These are phyloP conservation scores for Smithornis capensis DNA, from an alignment of 2,113 vertebrate genomes.

Conservation along the genomic window DNA sequence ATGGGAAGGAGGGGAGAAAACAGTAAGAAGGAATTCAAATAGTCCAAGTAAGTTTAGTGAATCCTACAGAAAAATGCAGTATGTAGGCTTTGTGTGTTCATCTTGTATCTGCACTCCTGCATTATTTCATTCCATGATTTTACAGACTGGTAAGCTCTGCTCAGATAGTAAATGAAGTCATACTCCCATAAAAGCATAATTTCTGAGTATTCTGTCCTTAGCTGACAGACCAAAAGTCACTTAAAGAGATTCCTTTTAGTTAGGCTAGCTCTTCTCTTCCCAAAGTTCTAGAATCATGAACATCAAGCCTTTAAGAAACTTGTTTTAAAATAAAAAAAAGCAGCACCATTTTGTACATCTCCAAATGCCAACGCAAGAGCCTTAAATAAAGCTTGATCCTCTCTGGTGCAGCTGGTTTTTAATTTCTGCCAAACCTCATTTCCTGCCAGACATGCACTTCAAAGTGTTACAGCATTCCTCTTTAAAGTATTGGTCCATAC, in stretches of 20 bases:
- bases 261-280: neutral
- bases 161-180: neutral
- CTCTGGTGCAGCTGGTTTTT: slow-evolving; percentile 32
- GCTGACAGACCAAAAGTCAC: neutral
- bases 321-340: neutral
- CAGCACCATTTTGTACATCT: neutral
- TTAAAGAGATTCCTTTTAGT: neutral
- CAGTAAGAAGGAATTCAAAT: neutral
- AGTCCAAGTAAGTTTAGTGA: neutral
- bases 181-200: neutral
- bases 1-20: neutral
- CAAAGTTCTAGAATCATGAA: neutral
- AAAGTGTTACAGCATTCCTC: slow-evolving; percentile 50
- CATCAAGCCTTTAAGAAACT: neutral
- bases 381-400: slow-evolving; percentile 11
- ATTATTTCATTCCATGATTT: neutral
- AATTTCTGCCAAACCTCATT: slow-evolving; percentile 54
- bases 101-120: neutral
- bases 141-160: neutral
- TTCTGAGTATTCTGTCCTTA: neutral
- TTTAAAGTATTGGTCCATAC: neutral
- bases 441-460: slow-evolving; percentile 60
- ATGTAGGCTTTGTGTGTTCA: fast-evolving
- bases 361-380: neutral
- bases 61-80: neutral